Evolutionary conservation across 2,888 invertebrate species (phyloP).

Genomic region (Coelogynopora nodosa): DNA sequence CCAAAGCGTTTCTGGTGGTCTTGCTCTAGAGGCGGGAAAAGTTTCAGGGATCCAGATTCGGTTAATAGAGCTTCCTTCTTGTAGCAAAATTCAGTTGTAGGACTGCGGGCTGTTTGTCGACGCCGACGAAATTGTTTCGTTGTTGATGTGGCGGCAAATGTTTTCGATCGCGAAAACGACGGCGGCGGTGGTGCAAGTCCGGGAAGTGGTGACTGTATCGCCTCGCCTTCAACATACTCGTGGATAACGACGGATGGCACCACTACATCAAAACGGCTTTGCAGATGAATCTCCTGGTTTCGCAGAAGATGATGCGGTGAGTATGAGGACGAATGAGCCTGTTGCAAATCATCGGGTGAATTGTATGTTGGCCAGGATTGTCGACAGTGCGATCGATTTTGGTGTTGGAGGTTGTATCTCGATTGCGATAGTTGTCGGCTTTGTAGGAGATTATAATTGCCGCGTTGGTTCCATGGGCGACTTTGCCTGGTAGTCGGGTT

Average conservation of each 20-base stretch:
- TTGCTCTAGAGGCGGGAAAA: not conserved
- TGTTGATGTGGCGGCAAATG: not conserved
- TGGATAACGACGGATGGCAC: slow-evolving; percentile 1
- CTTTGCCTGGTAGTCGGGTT: not conserved
- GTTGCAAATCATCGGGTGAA: not conserved
- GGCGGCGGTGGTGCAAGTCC: not conserved
- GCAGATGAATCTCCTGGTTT: not conserved
- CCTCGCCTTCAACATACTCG: not conserved
- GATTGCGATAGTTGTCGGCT: not conserved
- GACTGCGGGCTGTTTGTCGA: not conserved
- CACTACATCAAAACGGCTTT: not conserved
- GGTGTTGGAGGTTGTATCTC: not conserved
- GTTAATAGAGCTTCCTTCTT: not conserved
- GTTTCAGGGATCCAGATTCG: not conserved
- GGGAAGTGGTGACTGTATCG: not conserved
- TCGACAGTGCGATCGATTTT: not conserved
- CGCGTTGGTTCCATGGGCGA: not conserved
- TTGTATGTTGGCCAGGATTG: slow-evolving; percentile 9
- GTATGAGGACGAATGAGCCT: not conserved
- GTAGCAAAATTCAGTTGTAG: not conserved
- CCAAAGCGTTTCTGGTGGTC: not conserved
- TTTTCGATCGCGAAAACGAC: not conserved
- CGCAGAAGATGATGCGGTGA: not conserved
- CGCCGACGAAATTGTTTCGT: not conserved
- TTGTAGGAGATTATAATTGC: too few species aligned